A percentile compares a stretch with the other conserved stretches of the same genome.
phyloP scores from a whole-genome alignment of 2,888 invertebrate species.

The Gastracanthus pulcherrimus region DNA sequence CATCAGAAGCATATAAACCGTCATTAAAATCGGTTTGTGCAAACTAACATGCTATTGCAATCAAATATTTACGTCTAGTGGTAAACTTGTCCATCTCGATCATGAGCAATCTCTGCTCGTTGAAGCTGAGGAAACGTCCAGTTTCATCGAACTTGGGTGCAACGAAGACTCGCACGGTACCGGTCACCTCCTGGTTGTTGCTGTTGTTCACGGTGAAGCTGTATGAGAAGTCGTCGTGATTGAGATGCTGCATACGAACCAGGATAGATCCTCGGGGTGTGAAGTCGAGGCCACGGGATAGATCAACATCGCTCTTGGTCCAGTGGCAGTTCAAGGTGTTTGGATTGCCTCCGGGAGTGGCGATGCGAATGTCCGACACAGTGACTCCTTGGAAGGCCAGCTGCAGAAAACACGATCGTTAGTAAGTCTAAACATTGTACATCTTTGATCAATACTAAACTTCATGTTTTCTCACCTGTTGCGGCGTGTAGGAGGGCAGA shows the following conservation, averaged over 20 bases:
- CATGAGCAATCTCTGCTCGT: slow-evolving; percentile 83
- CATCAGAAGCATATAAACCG: not conserved
- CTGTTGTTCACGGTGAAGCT: slow-evolving; percentile 82
- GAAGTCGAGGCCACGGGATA: slow-evolving; percentile 90
- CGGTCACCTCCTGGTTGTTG: slow-evolving; percentile 77
- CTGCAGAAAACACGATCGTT: slow-evolving; percentile 72
- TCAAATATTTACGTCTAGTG: slow-evolving; percentile 78
- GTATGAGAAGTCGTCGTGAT: slow-evolving; percentile 86
- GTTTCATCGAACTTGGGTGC: slow-evolving; percentile 85
- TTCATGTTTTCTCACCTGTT: slow-evolving; percentile 78
- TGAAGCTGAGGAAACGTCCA: slow-evolving; percentile 81
- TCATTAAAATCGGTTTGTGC: not conserved
- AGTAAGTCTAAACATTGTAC: not conserved
- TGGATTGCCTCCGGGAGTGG: slow-evolving; percentile 32
- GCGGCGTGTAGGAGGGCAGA: slow-evolving; percentile 82
- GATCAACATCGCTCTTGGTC: slow-evolving; percentile 88
- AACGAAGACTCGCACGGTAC: slow-evolving; percentile 85
- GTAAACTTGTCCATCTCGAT: slow-evolving; percentile 87
- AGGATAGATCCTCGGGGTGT: slow-evolving; percentile 86
- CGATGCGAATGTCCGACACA: slow-evolving; percentile 78
- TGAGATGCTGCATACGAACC: slow-evolving; percentile 88
- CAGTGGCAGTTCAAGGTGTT: slow-evolving; percentile 83
- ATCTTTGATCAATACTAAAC: slow-evolving; percentile 19
- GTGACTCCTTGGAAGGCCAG: slow-evolving; percentile 83
- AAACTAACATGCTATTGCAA: not conserved